Percentiles rank a stretch among this genome's conserved stretches.
Conservation (phyloP, 2,888 invertebrate species). For the Chaetogeoica ovagalla region DNA sequence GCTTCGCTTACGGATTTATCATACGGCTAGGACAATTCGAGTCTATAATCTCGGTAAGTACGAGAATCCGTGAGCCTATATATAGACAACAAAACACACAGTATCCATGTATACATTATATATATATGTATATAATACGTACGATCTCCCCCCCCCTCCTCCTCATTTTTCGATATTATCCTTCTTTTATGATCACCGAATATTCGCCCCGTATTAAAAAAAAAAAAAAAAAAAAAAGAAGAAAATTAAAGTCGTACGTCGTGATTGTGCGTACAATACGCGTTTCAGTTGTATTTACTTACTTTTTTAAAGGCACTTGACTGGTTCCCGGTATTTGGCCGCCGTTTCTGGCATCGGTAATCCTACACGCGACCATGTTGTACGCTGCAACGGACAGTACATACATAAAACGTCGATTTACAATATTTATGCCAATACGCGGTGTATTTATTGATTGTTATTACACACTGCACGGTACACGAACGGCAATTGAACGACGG, state of each 20-base stretch:
- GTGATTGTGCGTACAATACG: no score
- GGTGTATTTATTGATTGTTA: no score
- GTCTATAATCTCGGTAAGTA: constrained; percentile 58
- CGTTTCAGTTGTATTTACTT: constrained; percentile 62
- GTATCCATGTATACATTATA: constrained; percentile 27
- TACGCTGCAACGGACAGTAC: constrained; percentile 85
- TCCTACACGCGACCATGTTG: constrained; percentile 97
- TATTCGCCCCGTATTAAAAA: no score
- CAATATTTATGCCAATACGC: no score
- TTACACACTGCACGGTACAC: no score
- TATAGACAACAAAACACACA: constrained; percentile 54
- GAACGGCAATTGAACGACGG: no score
- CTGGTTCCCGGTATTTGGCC: constrained; percentile 78
- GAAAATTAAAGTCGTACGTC: no score
- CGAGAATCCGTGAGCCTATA: constrained; percentile 58
- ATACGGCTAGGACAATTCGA: constrained; percentile 56
- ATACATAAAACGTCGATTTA: constrained; percentile 23
- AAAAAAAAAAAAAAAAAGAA: no score
- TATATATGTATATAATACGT: neutral
- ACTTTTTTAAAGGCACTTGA: constrained; percentile 98
- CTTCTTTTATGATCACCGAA: no score
- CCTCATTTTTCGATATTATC: no score
- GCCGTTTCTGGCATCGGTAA: constrained; percentile 90
- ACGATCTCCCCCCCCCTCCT: no score
- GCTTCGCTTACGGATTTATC: constrained; percentile 49